A percentile compares a stretch with the other conserved stretches of the same genome.
phyloP scores from a whole-genome alignment of 2,888 invertebrate species.

The Nephrotoma flavescens region DNA sequence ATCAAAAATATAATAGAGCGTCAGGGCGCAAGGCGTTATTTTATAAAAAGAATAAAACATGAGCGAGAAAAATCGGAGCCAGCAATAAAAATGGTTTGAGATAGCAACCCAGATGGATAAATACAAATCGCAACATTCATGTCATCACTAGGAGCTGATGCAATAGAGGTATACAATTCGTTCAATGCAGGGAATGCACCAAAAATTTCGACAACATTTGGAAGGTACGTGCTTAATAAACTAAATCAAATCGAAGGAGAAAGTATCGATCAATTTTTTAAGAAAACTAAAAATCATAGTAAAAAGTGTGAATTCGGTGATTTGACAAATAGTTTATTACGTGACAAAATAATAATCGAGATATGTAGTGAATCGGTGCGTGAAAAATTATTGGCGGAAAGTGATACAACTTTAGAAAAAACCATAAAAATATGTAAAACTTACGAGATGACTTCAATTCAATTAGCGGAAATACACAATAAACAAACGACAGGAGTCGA shows the following conservation, averaged over 20 bases:
- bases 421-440: not conserved
- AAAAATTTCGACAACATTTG: constrained; percentile 14
- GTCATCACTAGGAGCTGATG: constrained; percentile 31
- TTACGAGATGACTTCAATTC: not conserved
- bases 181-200: constrained; percentile 21
- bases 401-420: not conserved
- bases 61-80: too few relatives aligned
- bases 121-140: too few relatives aligned
- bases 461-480: not conserved
- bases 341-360: not conserved
- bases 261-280: constrained; percentile 18
- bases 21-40: too few relatives aligned
- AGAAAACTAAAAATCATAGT: constrained; percentile 19
- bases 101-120: too few relatives aligned
- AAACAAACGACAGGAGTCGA: not conserved
- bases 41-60: too few relatives aligned
- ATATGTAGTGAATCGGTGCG: not conserved
- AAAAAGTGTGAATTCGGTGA: constrained; percentile 18
- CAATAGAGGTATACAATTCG: constrained; percentile 39
- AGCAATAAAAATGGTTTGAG: too few relatives aligned
- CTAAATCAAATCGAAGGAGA: constrained; percentile 18
- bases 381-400: not conserved
- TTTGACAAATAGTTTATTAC: not conserved
- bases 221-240: constrained; percentile 19
- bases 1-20: too few relatives aligned